Percentiles rank a stretch among this genome's conserved stretches.
These are phyloP conservation scores for Leuctra nigra DNA, from an alignment of 2,888 invertebrate species.

Conservation along the genomic window DNA sequence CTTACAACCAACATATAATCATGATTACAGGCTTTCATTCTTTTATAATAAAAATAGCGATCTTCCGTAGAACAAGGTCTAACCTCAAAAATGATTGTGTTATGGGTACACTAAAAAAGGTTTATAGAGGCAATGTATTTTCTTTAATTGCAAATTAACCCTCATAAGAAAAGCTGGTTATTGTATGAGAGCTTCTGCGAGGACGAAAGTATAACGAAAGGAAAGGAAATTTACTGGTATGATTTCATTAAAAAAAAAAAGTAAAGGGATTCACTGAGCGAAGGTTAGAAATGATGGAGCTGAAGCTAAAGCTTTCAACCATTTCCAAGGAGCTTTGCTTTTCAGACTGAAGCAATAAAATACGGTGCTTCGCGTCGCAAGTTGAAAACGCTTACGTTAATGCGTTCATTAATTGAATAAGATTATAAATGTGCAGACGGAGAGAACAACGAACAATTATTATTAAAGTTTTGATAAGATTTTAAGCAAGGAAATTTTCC, in stretches of 20 bases:
- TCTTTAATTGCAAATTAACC: conserved; percentile 21
- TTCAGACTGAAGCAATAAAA: conserved; percentile 10
- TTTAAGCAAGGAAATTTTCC: conserved; percentile 15
- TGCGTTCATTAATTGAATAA: conserved; percentile 19
- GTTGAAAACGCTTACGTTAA: conserved; percentile 16
- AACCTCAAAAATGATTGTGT: neutral
- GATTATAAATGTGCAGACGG: conserved; percentile 17
- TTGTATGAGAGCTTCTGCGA: neutral
- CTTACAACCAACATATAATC: conserved; percentile 15
- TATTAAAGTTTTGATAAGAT: conserved; percentile 19
- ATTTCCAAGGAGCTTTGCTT: neutral
- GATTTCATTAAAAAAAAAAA: conserved; percentile 25
- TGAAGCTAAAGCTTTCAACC: no score
- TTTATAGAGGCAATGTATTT: conserved; percentile 20
- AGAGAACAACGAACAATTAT: conserved; percentile 19
- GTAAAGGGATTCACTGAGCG: no score
- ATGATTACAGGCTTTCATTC: conserved; percentile 15
- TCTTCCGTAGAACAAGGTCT: neutral
- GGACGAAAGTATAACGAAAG: conserved; percentile 8
- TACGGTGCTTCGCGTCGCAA: neutral
- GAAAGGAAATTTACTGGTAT: conserved; percentile 18
- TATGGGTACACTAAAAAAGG: neutral
- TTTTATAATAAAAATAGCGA: conserved; percentile 12
- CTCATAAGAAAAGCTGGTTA: conserved; percentile 13
- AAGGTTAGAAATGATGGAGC: neutral